Evolutionary conservation across 2,797 vertebrate genomes (phyloP).

Genomic region (Helostoma temminkii): DNA sequence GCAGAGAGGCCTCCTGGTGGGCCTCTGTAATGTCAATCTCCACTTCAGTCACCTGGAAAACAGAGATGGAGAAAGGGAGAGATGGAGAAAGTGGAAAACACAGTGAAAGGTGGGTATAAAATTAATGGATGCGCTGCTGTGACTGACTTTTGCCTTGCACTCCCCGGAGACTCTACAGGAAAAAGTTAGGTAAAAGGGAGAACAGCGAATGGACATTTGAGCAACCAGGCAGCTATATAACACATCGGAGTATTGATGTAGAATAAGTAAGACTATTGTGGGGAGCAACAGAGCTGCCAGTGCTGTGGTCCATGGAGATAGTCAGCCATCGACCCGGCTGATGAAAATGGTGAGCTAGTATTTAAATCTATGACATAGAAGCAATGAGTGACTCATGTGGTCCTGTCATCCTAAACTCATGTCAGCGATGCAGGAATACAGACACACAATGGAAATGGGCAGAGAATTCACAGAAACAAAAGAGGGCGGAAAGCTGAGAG

Average conservation of each 20-base stretch:
- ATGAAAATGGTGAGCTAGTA: slow-evolving; percentile 65
- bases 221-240: slow-evolving; percentile 68
- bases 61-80: slow-evolving; percentile 54
- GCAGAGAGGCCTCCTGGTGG: slow-evolving; percentile 59
- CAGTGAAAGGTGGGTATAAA: slow-evolving; percentile 59
- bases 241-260: slow-evolving; percentile 63
- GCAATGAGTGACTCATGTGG: slow-evolving; percentile 41
- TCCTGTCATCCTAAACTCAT: slow-evolving; percentile 36
- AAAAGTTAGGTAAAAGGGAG: slow-evolving; percentile 62
- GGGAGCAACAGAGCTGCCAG: slow-evolving; percentile 65
- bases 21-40: slow-evolving; percentile 65
- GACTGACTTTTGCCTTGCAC: slow-evolving; percentile 56
- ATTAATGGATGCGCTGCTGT: slow-evolving; percentile 64
- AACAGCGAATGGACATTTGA: slow-evolving; percentile 60
- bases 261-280: slow-evolving; percentile 69
- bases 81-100: slow-evolving; percentile 49
- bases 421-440: slow-evolving; percentile 23
- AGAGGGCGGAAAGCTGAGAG: slow-evolving; percentile 10
- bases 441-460: slow-evolving; percentile 15
- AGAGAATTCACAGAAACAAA: slow-evolving; percentile 19
- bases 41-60: slow-evolving; percentile 80
- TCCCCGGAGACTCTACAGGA: slow-evolving; percentile 49
- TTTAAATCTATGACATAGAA: slow-evolving; percentile 63
- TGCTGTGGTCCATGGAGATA: slow-evolving; percentile 57
- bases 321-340: slow-evolving; percentile 52